Evolutionary conservation across 30 jellyfish, hydroid and myxozoan genomes (phyloP), one percentile per base, ranked within the genome.

Genomic region (Aurelia aurita complex sp. Pacific): DNA sequence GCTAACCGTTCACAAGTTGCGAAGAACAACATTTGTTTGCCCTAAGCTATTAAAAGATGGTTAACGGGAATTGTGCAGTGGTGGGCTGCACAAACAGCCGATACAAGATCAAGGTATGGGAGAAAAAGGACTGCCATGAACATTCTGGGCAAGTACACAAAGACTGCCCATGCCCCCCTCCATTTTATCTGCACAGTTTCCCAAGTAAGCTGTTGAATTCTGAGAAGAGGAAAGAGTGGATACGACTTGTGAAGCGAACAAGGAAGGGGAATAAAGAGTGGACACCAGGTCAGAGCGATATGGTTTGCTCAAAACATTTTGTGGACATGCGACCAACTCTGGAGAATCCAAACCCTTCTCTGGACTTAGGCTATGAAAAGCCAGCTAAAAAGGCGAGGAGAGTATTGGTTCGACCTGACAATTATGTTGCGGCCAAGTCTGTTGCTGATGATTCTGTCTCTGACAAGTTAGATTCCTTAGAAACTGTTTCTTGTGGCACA

Each of bases 231-330:
- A 51, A 65, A 7, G 75, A 79, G 19, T 79, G 89, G 89, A 79
- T 65, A 29, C 10, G 36, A 61, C 90, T 81, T 14, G 35, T 65
- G 19, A 51, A 33, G 51, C 18, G 80, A 64, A 73, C 54, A 55
- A 63, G 51, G 14, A 81, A 64, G 57, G 72, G 42, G 72, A 34
- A 71, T 51, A 64, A 40, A 23, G 90, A 29, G 43, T 81, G 90
- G 90, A 54, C 70, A 13, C 90, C 90, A 32, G 85, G 90, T 33
- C 82, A 69, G 70, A 71, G 85, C 38, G 88, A 81, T 34, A 36
- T 53, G 77, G 87, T 67, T 52, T 81, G 87, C 88, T 43, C 85
- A 43, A 57, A 68, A 59, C 90, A 81, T 64, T 81, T 81, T 46
- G 53, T 68, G 16, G 90, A 81, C 59, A 35, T 66, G 33, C 60